Base-by-base conservation (phyloP, 1,140 invertebrate genomes). In the Plodia interpunctella region DNA sequence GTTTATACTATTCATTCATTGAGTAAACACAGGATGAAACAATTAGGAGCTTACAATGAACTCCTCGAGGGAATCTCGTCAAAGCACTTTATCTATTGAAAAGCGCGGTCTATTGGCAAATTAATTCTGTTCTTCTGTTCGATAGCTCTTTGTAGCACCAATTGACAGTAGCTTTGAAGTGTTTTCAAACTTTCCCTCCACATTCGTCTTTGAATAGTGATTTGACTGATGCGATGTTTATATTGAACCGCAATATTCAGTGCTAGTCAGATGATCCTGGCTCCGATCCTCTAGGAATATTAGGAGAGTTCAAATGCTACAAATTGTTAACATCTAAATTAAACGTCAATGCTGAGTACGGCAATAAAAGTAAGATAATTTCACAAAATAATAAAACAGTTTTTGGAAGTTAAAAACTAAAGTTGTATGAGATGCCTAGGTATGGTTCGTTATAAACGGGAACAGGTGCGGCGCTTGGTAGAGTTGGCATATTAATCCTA, bases 91-190 rank as follows among this genome's bases (percentile, higher is more conserved):
- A 63, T 68, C 63, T 68, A 55, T 49, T 53, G 59, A 69, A 68
- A 68, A 62, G 72, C 63, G 65, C 67, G 63, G 64, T 67, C 70
- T 72, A 72, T 79, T 77, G 70, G 72, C 70, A 75, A 80, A 80
- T 77, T 77, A 74, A 80, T 80, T 77, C 62, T 62, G 65, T 71
- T 63, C 65, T 68, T 60, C 57, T 56, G 56, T 52, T 25, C 35
- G 21, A 6, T 25, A 25, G 60, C 50, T 61, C 70, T 73, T 70
- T 73, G 70, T 65, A 57, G 57, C 58, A 28, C 30, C 56, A 70
- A 73, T 68, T 57, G 60, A 61, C 66, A 63, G 65, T 65, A 60
- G 64, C 68, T 73, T 72, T 66, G 60, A 73, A 69, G 62, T 66
- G 63, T 68, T 71, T 64, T 68, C 32, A 44, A 53, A 58, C 63